Base-by-base conservation (phyloP, 1,140 invertebrate genomes). In the Zophobas atratus region DNA sequence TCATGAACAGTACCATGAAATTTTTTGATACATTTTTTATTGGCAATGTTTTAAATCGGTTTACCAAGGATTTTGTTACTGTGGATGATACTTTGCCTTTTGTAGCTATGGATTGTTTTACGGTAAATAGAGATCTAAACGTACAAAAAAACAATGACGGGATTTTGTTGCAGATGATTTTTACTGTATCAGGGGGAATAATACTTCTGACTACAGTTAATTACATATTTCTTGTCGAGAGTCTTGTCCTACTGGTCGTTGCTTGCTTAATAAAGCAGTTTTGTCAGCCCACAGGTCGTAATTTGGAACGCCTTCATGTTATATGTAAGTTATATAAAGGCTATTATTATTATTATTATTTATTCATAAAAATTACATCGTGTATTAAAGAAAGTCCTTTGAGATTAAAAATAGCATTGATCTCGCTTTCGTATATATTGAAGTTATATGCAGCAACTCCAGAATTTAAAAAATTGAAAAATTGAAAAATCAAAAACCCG, bases 71-170 rank as follows among this genome's bases (percentile, higher is more conserved):
- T 85, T 84, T 92, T 70, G 91, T 90, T 0, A 87, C 87, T 32
- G 88, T 92, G 77, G 92, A 93, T 85, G 92, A 94, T 83, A 84
- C 88, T 38, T 85, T 94, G 20, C 93, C 93, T 84, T 83, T 84
- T 78, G 78, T 85, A 33, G 86, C 90, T 71, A 88, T 90, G 8
- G 81, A 81, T n/a, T 80, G 70, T 48, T 43, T 81, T 5, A 63
- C 60, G 51, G 79, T 80, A 71, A 77, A 36, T 4, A 2, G 32
- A 75, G n/a, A 41, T 6, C 32, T 53, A 57, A 55, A 43, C 38
- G 5, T 70, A 75, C 55, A 43, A 60, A 60, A 56, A 41, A 48
- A 67, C n/a, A 46, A 76, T 32, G n/a, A 41, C 8, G 3, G 34
- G 2, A 49, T 46, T 51, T 32, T 53, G 38, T 77, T 80, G 20